Base-by-base conservation (phyloP, 2,113 vertebrate species). In the Ciconia boyciana region DNA sequence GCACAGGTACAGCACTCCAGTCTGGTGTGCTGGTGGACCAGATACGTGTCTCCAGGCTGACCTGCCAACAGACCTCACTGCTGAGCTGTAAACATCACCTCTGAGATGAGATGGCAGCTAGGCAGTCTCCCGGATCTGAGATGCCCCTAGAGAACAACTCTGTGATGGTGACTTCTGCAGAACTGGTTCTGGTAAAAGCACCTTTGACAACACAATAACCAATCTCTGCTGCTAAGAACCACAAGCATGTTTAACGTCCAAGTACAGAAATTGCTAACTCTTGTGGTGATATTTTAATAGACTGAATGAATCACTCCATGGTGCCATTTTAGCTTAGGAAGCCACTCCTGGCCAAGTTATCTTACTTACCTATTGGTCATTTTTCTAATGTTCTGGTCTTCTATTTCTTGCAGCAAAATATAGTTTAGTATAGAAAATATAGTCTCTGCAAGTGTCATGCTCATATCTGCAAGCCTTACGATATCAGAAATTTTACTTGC, bases 311-410 rank as follows among this genome's bases (percentile, higher is more conserved):
- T 77, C 34, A 69, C 32, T 41, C 18, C 41, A 11, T 5, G 7
- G 7, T 60, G 28, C 19, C 61, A 21, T 58, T 94, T 82, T 60
- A 68, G 11, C 24, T 70, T 43, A 75, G 44, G 54, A 82, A 77
- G 36, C 39, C 31, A 26, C 29, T 57, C 61, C 68, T 49, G 55
- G 3, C 12, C 21, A 55, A 36, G 55, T 61, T 74, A 16, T 48
- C 60, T 32, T 58, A 96, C 97, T 97, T 97, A 98, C 97, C 91
- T 83, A 71, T 97, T 98, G 61, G 93, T 95, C 68, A 97, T 79
- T 83, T 77, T 70, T 51, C 65, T 94, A 17, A 98, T 14, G 13
- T 39, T 58, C 39, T 90, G 41, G 24, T 52, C 61, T 24, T 93
- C 76, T 54, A 11, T 61, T 84, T 96, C 89, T 83, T 95, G 95